These are phyloP conservation scores for Plutomurus gul DNA, from an alignment of 1,140 invertebrate genomes.

Conservation along the genomic window DNA sequence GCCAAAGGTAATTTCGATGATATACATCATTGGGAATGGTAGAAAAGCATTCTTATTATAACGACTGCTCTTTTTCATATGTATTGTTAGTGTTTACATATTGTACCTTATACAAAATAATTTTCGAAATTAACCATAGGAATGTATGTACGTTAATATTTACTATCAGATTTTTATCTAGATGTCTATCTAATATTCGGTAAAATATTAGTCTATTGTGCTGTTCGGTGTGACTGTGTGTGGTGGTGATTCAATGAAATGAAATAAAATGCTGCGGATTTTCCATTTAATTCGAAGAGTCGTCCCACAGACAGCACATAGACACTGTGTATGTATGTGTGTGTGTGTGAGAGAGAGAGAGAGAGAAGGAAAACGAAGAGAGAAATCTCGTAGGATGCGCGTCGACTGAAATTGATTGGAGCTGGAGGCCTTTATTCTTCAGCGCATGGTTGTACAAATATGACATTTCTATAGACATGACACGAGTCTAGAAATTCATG, in stretches of 20 bases:
- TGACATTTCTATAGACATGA: slow-evolving; percentile 43
- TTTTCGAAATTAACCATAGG: no score
- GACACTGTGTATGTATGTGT: neutral
- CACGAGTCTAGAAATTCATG: slow-evolving; percentile 27
- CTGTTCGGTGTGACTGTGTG: no score
- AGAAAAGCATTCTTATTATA: no score
- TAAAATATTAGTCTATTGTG: no score
- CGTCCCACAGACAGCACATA: neutral
- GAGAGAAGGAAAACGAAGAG: neutral
- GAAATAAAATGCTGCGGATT: slow-evolving; percentile 21
- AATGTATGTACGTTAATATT: no score
- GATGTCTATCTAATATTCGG: no score
- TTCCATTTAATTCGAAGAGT: slow-evolving; percentile 23
- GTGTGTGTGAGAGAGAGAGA: neutral
- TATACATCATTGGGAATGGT: no score
- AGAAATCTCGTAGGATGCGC: slow-evolving; percentile 43
- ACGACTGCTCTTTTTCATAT: no score
- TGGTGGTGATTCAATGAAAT: slow-evolving; percentile 12
- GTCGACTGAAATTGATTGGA: slow-evolving; percentile 46
- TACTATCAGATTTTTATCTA: no score
- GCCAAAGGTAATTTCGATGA: no score
- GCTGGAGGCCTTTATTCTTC: slow-evolving; percentile 33
- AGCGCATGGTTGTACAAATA: slow-evolving; percentile 47
- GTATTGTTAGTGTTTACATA: no score
- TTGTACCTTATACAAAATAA: no score